Conservation (phyloP, 1,140 invertebrate genomes). For the Calephelis virginiensis region DNA sequence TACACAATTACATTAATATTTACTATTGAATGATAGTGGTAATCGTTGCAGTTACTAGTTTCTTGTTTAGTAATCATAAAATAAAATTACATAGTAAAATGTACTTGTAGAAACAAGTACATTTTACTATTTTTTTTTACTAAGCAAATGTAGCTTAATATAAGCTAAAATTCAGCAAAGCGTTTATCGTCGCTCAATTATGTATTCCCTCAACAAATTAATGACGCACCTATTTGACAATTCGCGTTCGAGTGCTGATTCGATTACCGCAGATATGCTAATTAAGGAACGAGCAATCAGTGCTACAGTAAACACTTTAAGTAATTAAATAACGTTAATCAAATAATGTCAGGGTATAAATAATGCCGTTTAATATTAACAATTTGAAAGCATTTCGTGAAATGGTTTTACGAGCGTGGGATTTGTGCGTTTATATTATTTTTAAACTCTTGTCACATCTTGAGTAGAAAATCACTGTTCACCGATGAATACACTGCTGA, state of each 20-base stretch:
- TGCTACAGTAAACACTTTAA: constrained; percentile 20
- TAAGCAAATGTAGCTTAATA: too few species aligned
- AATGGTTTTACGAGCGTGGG: constrained; percentile 78
- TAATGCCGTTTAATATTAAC: constrained; percentile 26
- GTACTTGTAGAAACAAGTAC: too few species aligned
- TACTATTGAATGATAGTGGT: too few species aligned
- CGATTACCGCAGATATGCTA: constrained; percentile 48
- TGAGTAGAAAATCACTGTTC: constrained; percentile 40
- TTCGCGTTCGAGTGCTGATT: constrained; percentile 45
- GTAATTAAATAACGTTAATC: constrained; percentile 30
- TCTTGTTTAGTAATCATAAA: too few species aligned
- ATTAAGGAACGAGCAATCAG: constrained; percentile 27
- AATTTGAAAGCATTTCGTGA: constrained; percentile 74
- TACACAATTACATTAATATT: too few species aligned
- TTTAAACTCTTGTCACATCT: constrained; percentile 60
- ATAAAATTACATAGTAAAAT: too few species aligned
- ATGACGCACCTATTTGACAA: constrained; percentile 51
- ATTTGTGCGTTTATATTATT: constrained; percentile 71
- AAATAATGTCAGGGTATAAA: constrained; percentile 29
- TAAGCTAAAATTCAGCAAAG: constrained; percentile 35
- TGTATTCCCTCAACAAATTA: constrained; percentile 49
- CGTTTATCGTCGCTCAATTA: constrained; percentile 45
- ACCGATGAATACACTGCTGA: constrained; percentile 61
- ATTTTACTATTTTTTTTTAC: too few species aligned
- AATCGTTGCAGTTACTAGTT: too few species aligned